These are phyloP conservation scores for Ammodytes dubius DNA, from an alignment of 2,113 vertebrate species.

Conservation along the genomic window DNA sequence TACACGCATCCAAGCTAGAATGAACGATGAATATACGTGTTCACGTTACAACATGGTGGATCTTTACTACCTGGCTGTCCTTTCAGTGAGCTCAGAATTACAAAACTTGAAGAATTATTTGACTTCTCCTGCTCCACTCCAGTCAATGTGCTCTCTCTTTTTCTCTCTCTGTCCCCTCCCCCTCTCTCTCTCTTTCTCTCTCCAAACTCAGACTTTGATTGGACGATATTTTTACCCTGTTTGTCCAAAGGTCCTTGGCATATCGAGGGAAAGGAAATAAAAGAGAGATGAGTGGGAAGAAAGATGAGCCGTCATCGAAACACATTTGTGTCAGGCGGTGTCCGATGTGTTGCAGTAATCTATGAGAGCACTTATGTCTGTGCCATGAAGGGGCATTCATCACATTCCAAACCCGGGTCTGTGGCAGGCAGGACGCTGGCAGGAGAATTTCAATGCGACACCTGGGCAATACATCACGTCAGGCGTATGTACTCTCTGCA, in stretches of 20 bases:
- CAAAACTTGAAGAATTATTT: slow-evolving; percentile 37
- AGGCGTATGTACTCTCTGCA: slow-evolving; percentile 36
- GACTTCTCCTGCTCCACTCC: slow-evolving; percentile 1
- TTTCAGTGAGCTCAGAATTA: slow-evolving; percentile 43
- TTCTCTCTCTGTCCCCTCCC: too few species aligned
- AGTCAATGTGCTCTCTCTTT: slow-evolving; percentile 50
- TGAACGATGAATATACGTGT: too few species aligned
- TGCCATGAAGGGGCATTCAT: slow-evolving; percentile 82
- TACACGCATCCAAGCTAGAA: too few species aligned
- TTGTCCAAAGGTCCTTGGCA: slow-evolving; percentile 79
- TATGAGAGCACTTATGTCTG: slow-evolving; percentile 76
- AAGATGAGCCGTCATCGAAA: slow-evolving; percentile 78
- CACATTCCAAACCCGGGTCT: slow-evolving; percentile 62
- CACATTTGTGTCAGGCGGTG: slow-evolving; percentile 77
- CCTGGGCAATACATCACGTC: slow-evolving; percentile 72
- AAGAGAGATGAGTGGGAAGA: slow-evolving; percentile 72
- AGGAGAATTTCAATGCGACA: slow-evolving; percentile 78
- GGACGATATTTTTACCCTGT: slow-evolving; percentile 76
- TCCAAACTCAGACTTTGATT: slow-evolving; percentile 57
- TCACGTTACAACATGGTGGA: background rate
- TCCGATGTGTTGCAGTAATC: slow-evolving; percentile 77
- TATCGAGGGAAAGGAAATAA: slow-evolving; percentile 71
- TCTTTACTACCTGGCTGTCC: slow-evolving; percentile 38
- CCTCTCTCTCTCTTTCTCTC: background rate
- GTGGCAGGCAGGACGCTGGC: slow-evolving; percentile 46